Percentiles rank a stretch among this genome's conserved stretches.
These are phyloP conservation scores for Epizoanthus ramosus DNA, from an alignment of 92 coral and sea anemone species.

Conservation along the genomic window DNA sequence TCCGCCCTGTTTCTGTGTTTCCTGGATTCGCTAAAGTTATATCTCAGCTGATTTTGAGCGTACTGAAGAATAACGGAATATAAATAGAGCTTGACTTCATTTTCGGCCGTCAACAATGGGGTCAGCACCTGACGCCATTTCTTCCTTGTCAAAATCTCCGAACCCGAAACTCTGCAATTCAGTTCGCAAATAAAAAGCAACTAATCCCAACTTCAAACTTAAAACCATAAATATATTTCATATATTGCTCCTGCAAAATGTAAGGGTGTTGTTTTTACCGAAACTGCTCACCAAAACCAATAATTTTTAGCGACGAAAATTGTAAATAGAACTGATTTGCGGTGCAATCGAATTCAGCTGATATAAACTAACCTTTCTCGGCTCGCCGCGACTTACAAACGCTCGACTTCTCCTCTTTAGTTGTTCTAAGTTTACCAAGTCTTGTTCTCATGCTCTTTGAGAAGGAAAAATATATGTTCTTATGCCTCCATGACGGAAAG, in stretches of 20 bases:
- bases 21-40: background rate
- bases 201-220: no score
- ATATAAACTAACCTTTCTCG: slow-evolving; percentile 55
- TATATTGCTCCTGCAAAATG: background rate
- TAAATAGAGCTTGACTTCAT: slow-evolving; percentile 34
- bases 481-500: slow-evolving; percentile 34
- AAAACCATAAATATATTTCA: no score
- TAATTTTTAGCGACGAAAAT: background rate
- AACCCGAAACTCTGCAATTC: slow-evolving; percentile 6
- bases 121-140: slow-evolving; percentile 36
- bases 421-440: slow-evolving; percentile 13
- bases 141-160: slow-evolving; percentile 30
- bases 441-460: slow-evolving; percentile 53
- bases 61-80: background rate
- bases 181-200: background rate
- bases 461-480: background rate
- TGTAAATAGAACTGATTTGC: background rate
- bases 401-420: slow-evolving; percentile 57
- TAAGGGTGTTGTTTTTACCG: background rate
- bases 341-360: slow-evolving; percentile 1
- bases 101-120: slow-evolving; percentile 3
- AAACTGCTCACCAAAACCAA: background rate
- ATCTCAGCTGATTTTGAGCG: slow-evolving; percentile 25
- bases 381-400: slow-evolving; percentile 29
- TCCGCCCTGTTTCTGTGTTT: background rate